These are phyloP conservation scores for Crocidura indochinensis DNA, from an alignment of 2,797 vertebrate genomes.

Conservation along the genomic window DNA sequence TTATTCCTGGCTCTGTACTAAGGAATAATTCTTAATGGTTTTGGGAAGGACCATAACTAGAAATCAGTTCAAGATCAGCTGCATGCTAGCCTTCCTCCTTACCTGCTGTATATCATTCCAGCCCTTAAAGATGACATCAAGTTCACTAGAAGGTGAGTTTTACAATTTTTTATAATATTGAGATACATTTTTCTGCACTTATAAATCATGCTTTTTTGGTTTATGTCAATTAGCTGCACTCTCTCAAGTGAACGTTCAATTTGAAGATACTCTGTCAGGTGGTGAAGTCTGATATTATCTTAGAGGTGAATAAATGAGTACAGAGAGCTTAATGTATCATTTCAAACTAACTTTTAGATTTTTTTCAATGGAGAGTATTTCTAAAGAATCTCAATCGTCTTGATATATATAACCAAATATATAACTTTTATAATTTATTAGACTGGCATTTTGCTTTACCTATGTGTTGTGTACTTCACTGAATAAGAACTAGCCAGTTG, in stretches of 20 bases:
- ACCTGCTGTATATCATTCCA: too few species aligned
- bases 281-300: background rate
- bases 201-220: background rate
- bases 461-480: constrained; percentile 17
- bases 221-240: background rate
- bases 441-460: background rate
- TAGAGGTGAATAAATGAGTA: background rate
- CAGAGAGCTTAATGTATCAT: background rate
- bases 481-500: background rate
- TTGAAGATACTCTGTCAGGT: background rate
- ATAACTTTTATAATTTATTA: background rate
- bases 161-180: background rate
- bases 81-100: too few species aligned
- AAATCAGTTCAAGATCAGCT: too few species aligned
- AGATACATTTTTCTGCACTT: background rate
- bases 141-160: background rate
- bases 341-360: background rate
- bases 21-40: too few species aligned
- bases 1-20: too few species aligned
- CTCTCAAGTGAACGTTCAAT: background rate
- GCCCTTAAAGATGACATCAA: background rate
- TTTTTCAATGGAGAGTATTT: background rate
- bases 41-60: too few species aligned
- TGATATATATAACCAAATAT: constrained; percentile 15
- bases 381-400: background rate